Percentiles rank a stretch among this genome's conserved stretches.
Evolutionary conservation across 1,140 invertebrate genomes (phyloP).

Genomic region (Sycophaga agraensis): DNA sequence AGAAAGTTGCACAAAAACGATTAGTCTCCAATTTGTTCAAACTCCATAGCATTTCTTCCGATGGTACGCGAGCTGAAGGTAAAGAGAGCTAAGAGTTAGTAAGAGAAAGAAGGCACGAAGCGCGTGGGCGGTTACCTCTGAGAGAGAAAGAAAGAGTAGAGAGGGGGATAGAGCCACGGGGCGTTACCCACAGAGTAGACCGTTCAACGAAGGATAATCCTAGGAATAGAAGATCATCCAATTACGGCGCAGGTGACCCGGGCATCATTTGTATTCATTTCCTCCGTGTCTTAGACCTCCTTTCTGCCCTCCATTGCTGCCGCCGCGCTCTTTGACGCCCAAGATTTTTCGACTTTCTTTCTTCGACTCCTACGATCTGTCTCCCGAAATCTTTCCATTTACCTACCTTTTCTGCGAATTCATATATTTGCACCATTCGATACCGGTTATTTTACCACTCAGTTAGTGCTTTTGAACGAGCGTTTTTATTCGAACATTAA

Average conservation of each 20-base stretch:
- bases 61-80: too few species aligned
- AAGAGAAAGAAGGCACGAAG: conserved; percentile 15
- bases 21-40: too few species aligned
- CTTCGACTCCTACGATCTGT: too few species aligned
- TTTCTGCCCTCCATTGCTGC: conserved; percentile 17
- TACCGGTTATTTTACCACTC: too few species aligned
- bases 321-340: not conserved
- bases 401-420: too few species aligned
- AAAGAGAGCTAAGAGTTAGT: not conserved
- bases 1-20: too few species aligned
- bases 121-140: conserved; percentile 13
- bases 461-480: too few species aligned
- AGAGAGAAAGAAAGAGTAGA: not conserved
- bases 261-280: conserved; percentile 48
- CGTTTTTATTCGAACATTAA: too few species aligned
- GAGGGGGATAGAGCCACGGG: not conserved
- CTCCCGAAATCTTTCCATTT: too few species aligned
- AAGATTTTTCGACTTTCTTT: too few species aligned
- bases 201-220: conserved; percentile 44
- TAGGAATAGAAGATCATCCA: conserved; percentile 44
- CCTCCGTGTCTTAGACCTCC: conserved; percentile 27
- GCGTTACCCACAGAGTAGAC: conserved; percentile 13
- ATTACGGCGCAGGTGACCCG: conserved; percentile 45
- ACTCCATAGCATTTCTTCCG: too few species aligned
- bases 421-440: too few species aligned